Evolutionary conservation across 2,888 invertebrate species (phyloP).

Genomic region (Polyommatus iphigenia): DNA sequence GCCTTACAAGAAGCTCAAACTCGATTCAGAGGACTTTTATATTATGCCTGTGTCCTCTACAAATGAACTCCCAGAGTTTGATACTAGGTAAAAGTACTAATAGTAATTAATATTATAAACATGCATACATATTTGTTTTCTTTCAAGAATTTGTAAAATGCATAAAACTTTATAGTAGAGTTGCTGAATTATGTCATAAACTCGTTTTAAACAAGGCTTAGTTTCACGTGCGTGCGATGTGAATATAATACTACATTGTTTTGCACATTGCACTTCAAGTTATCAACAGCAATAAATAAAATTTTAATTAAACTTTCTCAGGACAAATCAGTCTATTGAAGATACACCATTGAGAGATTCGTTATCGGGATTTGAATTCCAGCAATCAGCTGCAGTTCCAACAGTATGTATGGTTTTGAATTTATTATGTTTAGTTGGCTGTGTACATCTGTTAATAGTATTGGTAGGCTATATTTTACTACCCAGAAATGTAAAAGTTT

Average conservation of each 20-base stretch:
- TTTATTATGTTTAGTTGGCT: too few relatives aligned
- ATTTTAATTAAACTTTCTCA: neutral
- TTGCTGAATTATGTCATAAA: neutral
- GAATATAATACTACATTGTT: neutral
- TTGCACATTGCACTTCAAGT: neutral
- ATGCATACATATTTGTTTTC: too few relatives aligned
- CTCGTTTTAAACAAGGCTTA: too few relatives aligned
- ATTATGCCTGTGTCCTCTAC: neutral
- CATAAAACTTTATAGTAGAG: neutral
- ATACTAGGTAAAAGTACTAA: neutral
- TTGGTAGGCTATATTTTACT: too few relatives aligned
- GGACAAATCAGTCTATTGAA: neutral
- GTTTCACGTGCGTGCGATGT: too few relatives aligned
- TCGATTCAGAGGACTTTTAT: neutral
- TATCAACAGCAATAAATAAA: too few relatives aligned
- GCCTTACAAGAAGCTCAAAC: neutral
- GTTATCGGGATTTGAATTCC: neutral
- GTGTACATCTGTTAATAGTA: too few relatives aligned
- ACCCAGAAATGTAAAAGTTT: too few relatives aligned
- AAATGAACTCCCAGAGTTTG: neutral
- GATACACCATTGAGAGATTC: neutral
- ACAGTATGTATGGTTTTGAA: neutral
- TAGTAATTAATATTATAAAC: too few relatives aligned
- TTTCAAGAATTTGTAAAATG: too few relatives aligned
- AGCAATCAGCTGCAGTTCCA: neutral